Evolutionary conservation across 2,888 invertebrate genomes (phyloP).

Genomic region (Tipula confusa): DNA sequence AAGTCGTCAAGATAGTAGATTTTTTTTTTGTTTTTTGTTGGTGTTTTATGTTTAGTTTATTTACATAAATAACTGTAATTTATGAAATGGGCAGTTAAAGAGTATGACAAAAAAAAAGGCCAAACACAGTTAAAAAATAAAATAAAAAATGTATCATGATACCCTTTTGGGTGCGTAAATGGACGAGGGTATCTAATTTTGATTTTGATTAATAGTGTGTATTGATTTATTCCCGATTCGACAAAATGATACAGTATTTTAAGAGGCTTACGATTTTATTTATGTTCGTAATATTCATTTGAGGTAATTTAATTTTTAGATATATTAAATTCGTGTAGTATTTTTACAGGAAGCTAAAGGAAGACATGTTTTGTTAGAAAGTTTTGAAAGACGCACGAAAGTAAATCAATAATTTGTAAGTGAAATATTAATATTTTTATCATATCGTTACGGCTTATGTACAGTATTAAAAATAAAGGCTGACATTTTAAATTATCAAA

Average conservation of each 20-base stretch:
- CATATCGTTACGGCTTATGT: no score
- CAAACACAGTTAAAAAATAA: neutral
- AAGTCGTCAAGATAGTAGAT: neutral
- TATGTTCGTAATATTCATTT: no score
- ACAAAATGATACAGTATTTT: neutral
- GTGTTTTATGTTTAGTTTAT: constrained; percentile 3
- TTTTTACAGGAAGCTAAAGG: no score
- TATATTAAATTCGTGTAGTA: no score
- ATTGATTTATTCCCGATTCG: neutral
- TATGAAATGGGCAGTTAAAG: constrained; percentile 20
- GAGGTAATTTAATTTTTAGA: no score
- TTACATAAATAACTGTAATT: constrained; percentile 25
- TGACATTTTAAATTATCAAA: no score
- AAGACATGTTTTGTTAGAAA: no score
- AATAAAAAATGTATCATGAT: neutral
- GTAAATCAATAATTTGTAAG: no score
- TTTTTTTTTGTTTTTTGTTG: neutral
- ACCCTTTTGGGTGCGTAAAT: neutral
- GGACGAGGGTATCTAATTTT: neutral
- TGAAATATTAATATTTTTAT: no score
- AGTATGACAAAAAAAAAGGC: constrained; percentile 9
- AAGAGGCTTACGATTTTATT: neutral
- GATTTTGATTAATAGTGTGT: neutral
- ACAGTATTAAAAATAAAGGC: no score
- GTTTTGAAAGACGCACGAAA: no score